Conservation (phyloP, 2,888 invertebrate species). For the Nowickia ferox region DNA sequence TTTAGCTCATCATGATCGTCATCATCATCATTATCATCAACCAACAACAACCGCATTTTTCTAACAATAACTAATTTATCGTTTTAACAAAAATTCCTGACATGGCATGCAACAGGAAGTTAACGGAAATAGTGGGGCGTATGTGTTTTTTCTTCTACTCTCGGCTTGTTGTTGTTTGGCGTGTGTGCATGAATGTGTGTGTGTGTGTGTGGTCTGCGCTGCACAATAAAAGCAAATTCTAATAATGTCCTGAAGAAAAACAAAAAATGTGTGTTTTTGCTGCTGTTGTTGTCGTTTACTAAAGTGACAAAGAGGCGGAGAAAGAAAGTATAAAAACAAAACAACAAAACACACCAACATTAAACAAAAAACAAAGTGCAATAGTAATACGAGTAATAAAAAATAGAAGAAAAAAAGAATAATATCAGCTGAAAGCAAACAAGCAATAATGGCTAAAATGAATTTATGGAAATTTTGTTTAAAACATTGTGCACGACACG, state of each 20-base stretch:
- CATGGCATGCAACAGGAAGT: slow-evolving; percentile 71
- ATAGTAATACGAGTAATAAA: neutral
- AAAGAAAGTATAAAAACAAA: slow-evolving; percentile 36
- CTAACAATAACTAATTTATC: slow-evolving; percentile 72
- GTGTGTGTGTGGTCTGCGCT: slow-evolving; percentile 44
- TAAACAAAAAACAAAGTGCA: slow-evolving; percentile 33
- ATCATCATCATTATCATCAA: slow-evolving; percentile 47
- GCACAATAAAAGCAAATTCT: slow-evolving; percentile 63
- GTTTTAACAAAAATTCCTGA: slow-evolving; percentile 68
- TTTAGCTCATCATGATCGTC: slow-evolving; percentile 56
- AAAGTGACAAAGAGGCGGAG: slow-evolving; percentile 67
- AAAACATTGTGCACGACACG: slow-evolving; percentile 55
- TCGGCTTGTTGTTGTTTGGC: slow-evolving; percentile 23
- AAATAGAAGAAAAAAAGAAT: neutral
- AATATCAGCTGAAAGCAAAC: slow-evolving; percentile 50
- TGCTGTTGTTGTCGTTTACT: slow-evolving; percentile 8
- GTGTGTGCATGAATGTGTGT: slow-evolving; percentile 13
- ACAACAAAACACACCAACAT: slow-evolving; percentile 25
- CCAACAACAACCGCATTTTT: slow-evolving; percentile 53
- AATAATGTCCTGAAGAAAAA: slow-evolving; percentile 68
- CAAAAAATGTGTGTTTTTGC: slow-evolving; percentile 4
- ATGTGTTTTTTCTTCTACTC: slow-evolving; percentile 43
- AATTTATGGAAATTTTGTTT: slow-evolving; percentile 72
- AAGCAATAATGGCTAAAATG: slow-evolving; percentile 69
- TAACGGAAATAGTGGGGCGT: slow-evolving; percentile 71